Conservation (phyloP, 1,140 invertebrate species). For the Drosophila miranda region DNA sequence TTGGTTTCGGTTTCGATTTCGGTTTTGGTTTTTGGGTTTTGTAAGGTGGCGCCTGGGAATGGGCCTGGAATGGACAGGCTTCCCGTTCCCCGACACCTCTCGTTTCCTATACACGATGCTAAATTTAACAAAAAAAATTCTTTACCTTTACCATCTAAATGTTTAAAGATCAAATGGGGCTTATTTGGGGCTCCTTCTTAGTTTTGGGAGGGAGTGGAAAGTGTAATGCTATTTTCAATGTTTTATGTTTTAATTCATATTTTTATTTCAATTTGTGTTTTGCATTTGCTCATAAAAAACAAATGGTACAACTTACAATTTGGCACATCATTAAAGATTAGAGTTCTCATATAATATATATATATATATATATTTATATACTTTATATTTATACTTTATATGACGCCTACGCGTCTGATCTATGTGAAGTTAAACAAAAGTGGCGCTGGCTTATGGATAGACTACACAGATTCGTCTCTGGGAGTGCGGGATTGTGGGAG, state of each 20-base stretch:
- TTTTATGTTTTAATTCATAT: conserved; percentile 55
- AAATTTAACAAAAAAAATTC: conserved; percentile 72
- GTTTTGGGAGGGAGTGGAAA: conserved; percentile 23
- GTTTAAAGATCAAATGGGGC: conserved; percentile 47
- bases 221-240: conserved; percentile 50
- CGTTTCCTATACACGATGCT: conserved; percentile 61
- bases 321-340: conserved; percentile 81
- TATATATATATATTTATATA: conserved; percentile 48
- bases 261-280: conserved; percentile 72
- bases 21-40: conserved; percentile 50
- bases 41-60: conserved; percentile 57
- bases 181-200: conserved; percentile 15
- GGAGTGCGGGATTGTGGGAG: neutral
- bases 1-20: conserved; percentile 33
- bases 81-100: conserved; percentile 1
- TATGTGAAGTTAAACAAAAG: conserved; percentile 76
- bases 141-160: conserved; percentile 58
- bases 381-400: conserved; percentile 73
- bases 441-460: conserved; percentile 70
- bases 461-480: conserved; percentile 62
- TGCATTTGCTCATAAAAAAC: conserved; percentile 74
- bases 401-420: conserved; percentile 67
- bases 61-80: conserved; percentile 23
- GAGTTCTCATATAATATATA: conserved; percentile 65
- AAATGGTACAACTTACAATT: conserved; percentile 81